Evolutionary conservation across 1,140 invertebrate species (phyloP).

Genomic region (Triops longicaudatus): DNA sequence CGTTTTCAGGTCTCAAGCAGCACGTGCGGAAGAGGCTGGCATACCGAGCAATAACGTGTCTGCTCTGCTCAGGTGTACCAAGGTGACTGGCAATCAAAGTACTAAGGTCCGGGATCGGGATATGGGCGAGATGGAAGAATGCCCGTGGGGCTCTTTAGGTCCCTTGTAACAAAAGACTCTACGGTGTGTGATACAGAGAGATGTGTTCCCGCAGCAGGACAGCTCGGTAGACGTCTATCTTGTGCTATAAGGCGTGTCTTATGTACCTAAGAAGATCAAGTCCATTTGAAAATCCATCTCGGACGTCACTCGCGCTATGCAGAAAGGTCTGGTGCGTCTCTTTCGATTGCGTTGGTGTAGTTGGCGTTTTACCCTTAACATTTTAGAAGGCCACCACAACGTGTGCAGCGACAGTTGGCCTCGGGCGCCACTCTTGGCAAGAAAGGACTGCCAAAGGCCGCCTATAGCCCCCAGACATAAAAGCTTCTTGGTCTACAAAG

Average conservation of each 20-base stretch:
- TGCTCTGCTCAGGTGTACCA: constrained; percentile 5
- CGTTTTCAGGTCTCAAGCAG: neutral
- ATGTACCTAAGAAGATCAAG: neutral
- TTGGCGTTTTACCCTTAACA: neutral
- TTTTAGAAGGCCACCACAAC: constrained; percentile 3
- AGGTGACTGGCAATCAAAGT: constrained; percentile 7
- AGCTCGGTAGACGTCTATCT: neutral
- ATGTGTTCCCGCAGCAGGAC: neutral
- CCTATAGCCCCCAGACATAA: neutral
- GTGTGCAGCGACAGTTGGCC: neutral
- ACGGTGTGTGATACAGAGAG: neutral
- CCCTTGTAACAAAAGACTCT: neutral
- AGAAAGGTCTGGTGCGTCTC: neutral
- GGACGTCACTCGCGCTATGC: neutral
- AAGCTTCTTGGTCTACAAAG: neutral
- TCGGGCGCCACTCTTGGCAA: neutral
- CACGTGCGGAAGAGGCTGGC: neutral
- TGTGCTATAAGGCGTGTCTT: neutral
- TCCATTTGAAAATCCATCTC: neutral
- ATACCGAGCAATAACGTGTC: constrained; percentile 10
- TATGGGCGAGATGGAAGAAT: neutral
- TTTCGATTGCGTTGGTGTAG: neutral
- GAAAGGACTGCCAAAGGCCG: neutral
- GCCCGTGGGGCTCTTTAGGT: neutral
- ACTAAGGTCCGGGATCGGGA: constrained; percentile 5